A percentile compares a stretch with the other conserved stretches of the same genome.
Evolutionary conservation across 1,140 invertebrate genomes (phyloP).

Genomic region (Nylanderia fulva): DNA sequence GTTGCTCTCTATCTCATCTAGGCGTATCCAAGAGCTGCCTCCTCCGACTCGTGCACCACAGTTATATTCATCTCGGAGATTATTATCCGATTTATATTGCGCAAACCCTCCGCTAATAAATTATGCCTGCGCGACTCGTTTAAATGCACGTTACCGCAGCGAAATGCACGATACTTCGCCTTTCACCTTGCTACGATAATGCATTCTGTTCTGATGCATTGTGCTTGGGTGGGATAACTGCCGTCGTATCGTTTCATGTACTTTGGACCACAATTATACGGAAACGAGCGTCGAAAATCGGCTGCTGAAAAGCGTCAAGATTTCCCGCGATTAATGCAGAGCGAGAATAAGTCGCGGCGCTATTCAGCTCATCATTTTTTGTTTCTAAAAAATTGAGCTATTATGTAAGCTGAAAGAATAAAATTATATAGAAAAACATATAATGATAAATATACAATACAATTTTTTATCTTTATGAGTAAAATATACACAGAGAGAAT

Average conservation of each 20-base stretch:
- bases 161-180: conserved; percentile 52
- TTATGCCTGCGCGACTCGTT: conserved; percentile 47
- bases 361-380: background rate
- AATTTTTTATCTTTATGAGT: too few relatives aligned
- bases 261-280: conserved; percentile 24
- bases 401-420: background rate
- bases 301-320: background rate
- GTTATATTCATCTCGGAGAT: conserved; percentile 47
- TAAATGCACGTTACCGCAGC: conserved; percentile 33
- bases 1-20: conserved; percentile 30
- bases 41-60: background rate
- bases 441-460: too few relatives aligned
- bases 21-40: conserved; percentile 23
- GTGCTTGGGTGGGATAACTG: conserved; percentile 14
- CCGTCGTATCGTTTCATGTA: conserved; percentile 16
- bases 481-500: too few relatives aligned
- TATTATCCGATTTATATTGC: conserved; percentile 46
- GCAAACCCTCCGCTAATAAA: conserved; percentile 51
- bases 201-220: conserved; percentile 49
- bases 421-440: too few relatives aligned
- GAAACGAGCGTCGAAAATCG: conserved; percentile 17
- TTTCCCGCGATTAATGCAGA: conserved; percentile 27
- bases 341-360: background rate
- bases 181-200: conserved; percentile 55
- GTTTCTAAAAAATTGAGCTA: background rate